phyloP scores from a whole-genome alignment of 2,888 invertebrate genomes.

The Tuta absoluta region DNA sequence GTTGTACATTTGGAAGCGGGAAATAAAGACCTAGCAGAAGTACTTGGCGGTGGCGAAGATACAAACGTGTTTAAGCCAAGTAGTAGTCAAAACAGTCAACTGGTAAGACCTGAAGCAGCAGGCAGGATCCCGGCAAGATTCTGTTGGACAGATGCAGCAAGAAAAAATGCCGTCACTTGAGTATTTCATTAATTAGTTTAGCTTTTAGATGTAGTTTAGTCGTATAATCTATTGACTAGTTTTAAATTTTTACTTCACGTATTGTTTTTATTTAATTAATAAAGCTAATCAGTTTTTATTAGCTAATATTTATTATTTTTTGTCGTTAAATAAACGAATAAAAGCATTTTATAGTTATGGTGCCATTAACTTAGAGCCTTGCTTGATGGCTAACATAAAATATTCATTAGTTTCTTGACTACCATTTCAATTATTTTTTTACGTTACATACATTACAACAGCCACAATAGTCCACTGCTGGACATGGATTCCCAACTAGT shows the following conservation, averaged over 20 bases:
- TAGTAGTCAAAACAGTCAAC: not conserved
- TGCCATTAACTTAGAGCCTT: not conserved
- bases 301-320: not conserved
- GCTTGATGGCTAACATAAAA: not conserved
- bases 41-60: slow-evolving; percentile 49
- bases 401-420: not conserved
- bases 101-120: slow-evolving; percentile 44
- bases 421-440: too few species aligned
- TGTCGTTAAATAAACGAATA: not conserved
- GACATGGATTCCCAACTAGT: too few species aligned
- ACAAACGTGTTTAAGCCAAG: not conserved
- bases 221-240: slow-evolving; percentile 16
- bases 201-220: slow-evolving; percentile 26
- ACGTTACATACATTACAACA: too few species aligned
- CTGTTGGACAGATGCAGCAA: slow-evolving; percentile 68
- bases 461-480: too few species aligned
- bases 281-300: not conserved
- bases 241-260: slow-evolving; percentile 4
- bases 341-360: not conserved
- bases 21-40: slow-evolving; percentile 34
- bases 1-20: slow-evolving; percentile 33
- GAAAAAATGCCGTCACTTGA: slow-evolving; percentile 31
- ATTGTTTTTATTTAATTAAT: slow-evolving; percentile 7
- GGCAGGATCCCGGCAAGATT: slow-evolving; percentile 63
- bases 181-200: slow-evolving; percentile 19